Evolutionary conservation across 2,888 invertebrate genomes (phyloP).

Genomic region (Stenodema calcarata): DNA sequence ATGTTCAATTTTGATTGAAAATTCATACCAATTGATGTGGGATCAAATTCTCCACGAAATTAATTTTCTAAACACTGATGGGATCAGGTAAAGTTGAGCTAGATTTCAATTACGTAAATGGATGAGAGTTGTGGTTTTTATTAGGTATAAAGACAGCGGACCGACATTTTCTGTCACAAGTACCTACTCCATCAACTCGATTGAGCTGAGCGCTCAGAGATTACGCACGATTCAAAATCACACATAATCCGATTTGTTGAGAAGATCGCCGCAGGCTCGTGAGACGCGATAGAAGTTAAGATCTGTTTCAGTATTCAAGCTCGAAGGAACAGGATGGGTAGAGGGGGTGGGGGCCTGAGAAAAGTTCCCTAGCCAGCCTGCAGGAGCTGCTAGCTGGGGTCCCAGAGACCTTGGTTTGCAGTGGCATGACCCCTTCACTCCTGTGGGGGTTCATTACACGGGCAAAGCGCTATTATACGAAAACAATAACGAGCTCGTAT

Average conservation of each 20-base stretch:
- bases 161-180: too few species aligned
- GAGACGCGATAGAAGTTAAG: not conserved
- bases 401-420: not conserved
- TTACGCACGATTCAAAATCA: not conserved
- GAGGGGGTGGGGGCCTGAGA: not conserved
- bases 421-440: conserved; percentile 2
- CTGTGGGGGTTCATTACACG: not conserved
- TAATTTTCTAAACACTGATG: too few species aligned
- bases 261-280: not conserved
- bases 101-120: too few species aligned
- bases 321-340: not conserved
- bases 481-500: too few species aligned
- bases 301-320: not conserved
- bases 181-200: too few species aligned
- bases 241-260: not conserved
- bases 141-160: too few species aligned
- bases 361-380: not conserved
- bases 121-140: too few species aligned
- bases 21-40: too few species aligned
- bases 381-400: not conserved
- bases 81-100: too few species aligned
- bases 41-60: too few species aligned
- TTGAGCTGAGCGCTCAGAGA: too few species aligned
- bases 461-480: not conserved
- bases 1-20: too few species aligned